Base-by-base conservation (phyloP, 1,140 invertebrate genomes). In the Homarus americanus region DNA sequence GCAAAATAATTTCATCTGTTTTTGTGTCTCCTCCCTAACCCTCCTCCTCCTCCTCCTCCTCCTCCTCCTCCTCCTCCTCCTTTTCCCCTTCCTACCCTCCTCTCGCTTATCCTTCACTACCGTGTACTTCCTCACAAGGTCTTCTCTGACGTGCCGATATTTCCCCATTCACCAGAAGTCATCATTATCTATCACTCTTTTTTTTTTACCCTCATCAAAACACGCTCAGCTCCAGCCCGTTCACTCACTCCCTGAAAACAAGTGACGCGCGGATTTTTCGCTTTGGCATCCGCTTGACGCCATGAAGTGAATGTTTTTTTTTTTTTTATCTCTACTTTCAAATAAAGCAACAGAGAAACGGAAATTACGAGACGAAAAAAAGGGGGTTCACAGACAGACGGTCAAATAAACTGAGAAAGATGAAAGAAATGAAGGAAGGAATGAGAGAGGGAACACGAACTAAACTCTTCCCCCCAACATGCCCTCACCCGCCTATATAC, bases 151-250 rank as follows among this genome's bases (percentile, higher is more conserved):
- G 66, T 38, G 79, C 41, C 87, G 49, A 63, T 82, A 76, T 82
- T 76, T 90, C 66, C 17, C 66, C 80, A 76, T 75, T 83, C 80
- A 76, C 87, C 53, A n/a, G 72, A 82, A 28, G 80, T 90, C 87
- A 78, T 84, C 87, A 83, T 75, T 83, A 82, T 90, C 80, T 75
- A 73, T 84, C 72, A 66, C 69, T 90, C 73, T 73, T 49, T 58
- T 20, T 49, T 49, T n/a, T 87, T 73, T 82, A 69, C 36, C 63
- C 32, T 78, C 78, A 73, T 82, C 87, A 87, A 75, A 87, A 87
- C 73, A 75, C 24, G 78, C 58, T 72, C 87, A 83, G 24, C 78
- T 32, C 78, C 76, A 20, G 20, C 76, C n/a, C 44, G 44, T 49
- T 49, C 15, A 49, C 44, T 49, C 44, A 49, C 44, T 49, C 44